phyloP scores from a whole-genome alignment of 2,113 vertebrate species.

The Nettapus auritus region DNA sequence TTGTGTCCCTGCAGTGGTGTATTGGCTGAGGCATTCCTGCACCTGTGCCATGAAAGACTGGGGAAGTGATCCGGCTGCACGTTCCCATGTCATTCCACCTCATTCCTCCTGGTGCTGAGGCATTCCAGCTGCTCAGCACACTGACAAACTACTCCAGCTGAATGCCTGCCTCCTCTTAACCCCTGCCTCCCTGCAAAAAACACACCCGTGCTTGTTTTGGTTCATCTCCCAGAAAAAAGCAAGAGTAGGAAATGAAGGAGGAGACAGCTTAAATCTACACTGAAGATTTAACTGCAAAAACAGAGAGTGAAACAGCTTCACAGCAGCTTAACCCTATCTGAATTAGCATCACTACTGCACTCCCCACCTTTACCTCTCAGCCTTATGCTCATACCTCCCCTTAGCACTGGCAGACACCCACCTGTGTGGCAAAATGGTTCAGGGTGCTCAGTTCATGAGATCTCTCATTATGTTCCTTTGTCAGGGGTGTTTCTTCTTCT shows the following conservation, averaged over 20 bases:
- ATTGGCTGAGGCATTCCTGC: background rate
- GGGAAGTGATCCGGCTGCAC: background rate
- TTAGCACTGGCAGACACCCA: background rate
- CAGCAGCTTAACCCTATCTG: background rate
- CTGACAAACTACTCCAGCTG: background rate
- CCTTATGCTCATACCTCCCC: background rate
- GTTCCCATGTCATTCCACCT: conserved; percentile 5
- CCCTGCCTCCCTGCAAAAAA: background rate
- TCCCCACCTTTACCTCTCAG: background rate
- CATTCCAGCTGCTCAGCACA: conserved; percentile 23
- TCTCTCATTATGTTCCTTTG: background rate
- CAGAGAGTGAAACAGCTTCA: background rate
- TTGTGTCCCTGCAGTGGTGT: background rate
- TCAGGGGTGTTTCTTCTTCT: background rate
- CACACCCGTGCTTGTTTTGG: background rate
- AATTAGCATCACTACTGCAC: background rate
- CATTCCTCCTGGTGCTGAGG: background rate
- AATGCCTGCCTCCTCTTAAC: conserved; percentile 16
- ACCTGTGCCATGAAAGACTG: background rate
- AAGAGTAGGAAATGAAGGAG: background rate
- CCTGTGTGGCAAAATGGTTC: background rate
- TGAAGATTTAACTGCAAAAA: background rate
- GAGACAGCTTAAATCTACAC: background rate
- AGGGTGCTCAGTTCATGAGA: background rate
- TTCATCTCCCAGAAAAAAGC: background rate